Base-by-base conservation (phyloP, 2,888 invertebrate genomes). In the Brachynemurus nebulosus region DNA sequence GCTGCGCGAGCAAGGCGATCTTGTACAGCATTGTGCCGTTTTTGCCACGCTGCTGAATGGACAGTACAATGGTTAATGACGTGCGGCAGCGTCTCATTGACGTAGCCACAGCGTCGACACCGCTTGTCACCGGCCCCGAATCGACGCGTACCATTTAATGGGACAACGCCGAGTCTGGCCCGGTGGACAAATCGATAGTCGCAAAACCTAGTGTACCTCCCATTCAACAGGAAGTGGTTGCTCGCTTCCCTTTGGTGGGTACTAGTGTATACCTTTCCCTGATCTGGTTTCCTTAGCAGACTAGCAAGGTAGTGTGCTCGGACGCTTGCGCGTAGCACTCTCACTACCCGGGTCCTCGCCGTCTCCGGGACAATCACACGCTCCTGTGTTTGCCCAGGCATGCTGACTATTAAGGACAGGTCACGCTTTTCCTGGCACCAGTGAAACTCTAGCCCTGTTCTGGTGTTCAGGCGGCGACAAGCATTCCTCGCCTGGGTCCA, bases 141-240 rank as follows among this genome's bases (percentile, higher is more conserved):
- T 16, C 48, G n/a, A 18, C 36, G 42, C 2, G 51, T 45, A 56
- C 53, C 27, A 27, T 27, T 27, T 4, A 27, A 5, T 27, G 27
- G 27, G 5, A 27, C 27, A 5, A 27, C 27, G 40, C 56, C 51
- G n/a, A 59, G 54, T 2, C 58, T 48, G 4, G 59, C 59, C 0
- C 57, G 50, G 50, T 61, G 61, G 12, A 62, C 51, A 45, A 64
- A 64, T 4, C 61, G 52, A 61, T 63, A 65, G 45, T 64, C 63
- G 6, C 57, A 55, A 48, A 61, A 62, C 4, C 59, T 42, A 19
- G 54, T 57, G 45, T 49, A 54, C 4, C 42, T 40, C 0, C 57
- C 56, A 1, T 39, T 40, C 1, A 52, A 38, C 14, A 56, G 44
- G 48, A 60, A 61, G 51, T 58, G 58, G 45, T 57, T 57, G 21